Percentiles rank a stretch among this genome's conserved stretches.
phyloP scores from a whole-genome alignment of 2,797 vertebrate genomes.

The Selene dorsalis region DNA sequence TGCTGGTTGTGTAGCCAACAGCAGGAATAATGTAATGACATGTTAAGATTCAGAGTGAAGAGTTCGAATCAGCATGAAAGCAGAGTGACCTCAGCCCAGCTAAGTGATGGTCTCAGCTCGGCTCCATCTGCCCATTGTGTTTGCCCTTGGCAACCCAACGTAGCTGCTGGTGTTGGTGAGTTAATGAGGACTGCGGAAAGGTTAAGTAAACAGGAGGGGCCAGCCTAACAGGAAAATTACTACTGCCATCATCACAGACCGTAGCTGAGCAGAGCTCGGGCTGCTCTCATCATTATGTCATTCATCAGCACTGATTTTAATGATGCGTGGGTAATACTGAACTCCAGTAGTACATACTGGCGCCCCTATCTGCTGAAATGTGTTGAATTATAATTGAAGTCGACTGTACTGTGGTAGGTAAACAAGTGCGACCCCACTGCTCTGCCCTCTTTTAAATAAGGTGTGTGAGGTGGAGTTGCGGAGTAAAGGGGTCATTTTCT shows the following conservation, averaged over 20 bases:
- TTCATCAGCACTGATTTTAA: constrained; percentile 83
- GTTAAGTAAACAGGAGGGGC: constrained; percentile 88
- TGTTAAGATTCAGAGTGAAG: constrained; percentile 72
- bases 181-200: constrained; percentile 86
- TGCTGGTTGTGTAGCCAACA: constrained; percentile 56
- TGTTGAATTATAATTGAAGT: constrained; percentile 50
- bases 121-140: constrained; percentile 84
- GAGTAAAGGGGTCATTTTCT: constrained; percentile 54
- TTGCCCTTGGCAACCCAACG: constrained; percentile 84
- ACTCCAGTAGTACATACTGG: constrained; percentile 52
- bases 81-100: constrained; percentile 73
- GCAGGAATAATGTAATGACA: constrained; percentile 74
- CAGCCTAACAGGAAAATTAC: constrained; percentile 82
- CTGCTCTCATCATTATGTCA: constrained; percentile 79
- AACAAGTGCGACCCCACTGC: constrained; percentile 20
- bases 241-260: constrained; percentile 71
- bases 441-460: constrained; percentile 37
- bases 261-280: constrained; percentile 66
- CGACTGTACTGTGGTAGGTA: constrained; percentile 18
- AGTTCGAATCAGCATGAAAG: constrained; percentile 66
- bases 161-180: constrained; percentile 77
- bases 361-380: constrained; percentile 35
- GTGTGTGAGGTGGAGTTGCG: constrained; percentile 23
- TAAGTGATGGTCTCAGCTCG: constrained; percentile 80
- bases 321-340: constrained; percentile 73